These are phyloP conservation scores for Pterocles burchelli DNA, from an alignment of 2,113 vertebrate species.

Conservation along the genomic window DNA sequence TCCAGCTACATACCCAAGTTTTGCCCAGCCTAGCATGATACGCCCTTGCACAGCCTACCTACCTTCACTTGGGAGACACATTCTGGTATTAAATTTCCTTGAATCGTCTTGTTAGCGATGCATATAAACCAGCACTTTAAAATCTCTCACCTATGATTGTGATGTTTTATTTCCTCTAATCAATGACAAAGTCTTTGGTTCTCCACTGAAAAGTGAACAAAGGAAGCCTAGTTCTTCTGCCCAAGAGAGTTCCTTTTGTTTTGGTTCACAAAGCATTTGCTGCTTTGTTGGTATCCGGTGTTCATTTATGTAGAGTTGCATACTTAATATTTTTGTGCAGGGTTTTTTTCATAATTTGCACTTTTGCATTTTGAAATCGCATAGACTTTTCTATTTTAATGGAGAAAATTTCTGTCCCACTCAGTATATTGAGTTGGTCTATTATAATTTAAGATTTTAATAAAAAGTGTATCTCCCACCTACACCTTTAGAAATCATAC, in stretches of 20 bases:
- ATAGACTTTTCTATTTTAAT: background rate
- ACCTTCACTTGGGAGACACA: background rate
- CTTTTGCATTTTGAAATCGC: background rate
- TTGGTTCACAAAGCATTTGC: background rate
- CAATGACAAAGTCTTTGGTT: background rate
- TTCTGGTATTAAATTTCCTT: background rate
- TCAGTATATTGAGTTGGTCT: background rate
- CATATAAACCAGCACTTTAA: background rate
- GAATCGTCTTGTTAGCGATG: background rate
- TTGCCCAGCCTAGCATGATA: fast-evolving
- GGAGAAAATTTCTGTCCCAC: background rate
- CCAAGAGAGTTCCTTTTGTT: background rate
- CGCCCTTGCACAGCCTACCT: background rate
- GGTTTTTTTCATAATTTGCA: background rate
- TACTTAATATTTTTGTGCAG: background rate
- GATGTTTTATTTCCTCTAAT: background rate
- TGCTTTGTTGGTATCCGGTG: background rate
- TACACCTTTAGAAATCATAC: background rate
- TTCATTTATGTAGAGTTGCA: background rate
- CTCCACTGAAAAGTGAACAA: background rate
- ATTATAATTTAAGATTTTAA: background rate
- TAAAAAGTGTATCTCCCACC: background rate
- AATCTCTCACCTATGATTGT: background rate
- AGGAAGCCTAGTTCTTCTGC: background rate
- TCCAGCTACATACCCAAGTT: background rate